A percentile compares a stretch with the other conserved stretches of the same genome.
phyloP scores from a whole-genome alignment of 2,888 invertebrate genomes.

The Drosophila villosipedis region DNA sequence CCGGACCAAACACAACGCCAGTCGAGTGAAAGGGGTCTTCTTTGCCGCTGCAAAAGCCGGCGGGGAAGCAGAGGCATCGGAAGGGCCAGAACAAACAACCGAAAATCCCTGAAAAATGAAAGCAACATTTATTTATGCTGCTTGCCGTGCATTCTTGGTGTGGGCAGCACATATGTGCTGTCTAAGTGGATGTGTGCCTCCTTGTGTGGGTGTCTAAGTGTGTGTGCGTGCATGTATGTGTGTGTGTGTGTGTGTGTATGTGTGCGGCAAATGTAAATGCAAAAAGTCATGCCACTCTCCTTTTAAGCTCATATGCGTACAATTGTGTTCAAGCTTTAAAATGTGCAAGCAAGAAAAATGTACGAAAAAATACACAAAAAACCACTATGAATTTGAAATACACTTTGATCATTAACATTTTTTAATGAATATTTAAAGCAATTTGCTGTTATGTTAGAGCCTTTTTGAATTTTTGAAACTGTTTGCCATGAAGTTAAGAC shows the following conservation, averaged over 20 bases:
- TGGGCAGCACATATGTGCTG: conserved; percentile 8
- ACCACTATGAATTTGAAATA: conserved; percentile 14
- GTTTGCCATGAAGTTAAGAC: background rate
- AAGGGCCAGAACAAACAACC: conserved; percentile 57
- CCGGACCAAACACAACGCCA: conserved; percentile 62
- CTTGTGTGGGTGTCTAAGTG: conserved; percentile 8
- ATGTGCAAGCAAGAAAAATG: conserved; percentile 60
- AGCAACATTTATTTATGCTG: conserved; percentile 73
- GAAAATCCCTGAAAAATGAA: conserved; percentile 72
- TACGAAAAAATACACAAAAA: conserved; percentile 23
- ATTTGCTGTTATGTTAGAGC: background rate
- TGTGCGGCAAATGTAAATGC: conserved; percentile 67
- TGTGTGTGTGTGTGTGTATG: conserved; percentile 11
- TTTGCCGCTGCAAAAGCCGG: conserved; percentile 1
- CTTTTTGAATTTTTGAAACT: background rate
- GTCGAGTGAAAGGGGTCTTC: conserved; percentile 25
- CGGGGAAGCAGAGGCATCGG: background rate
- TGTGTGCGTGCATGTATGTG: conserved; percentile 11
- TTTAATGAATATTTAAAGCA: background rate
- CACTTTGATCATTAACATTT: conserved; percentile 3
- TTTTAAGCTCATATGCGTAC: conserved; percentile 53
- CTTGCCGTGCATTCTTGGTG: conserved; percentile 28
- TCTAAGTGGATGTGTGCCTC: conserved; percentile 15
- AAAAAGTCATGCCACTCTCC: conserved; percentile 64
- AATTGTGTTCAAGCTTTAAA: conserved; percentile 77